Base-by-base conservation (phyloP, 1,140 invertebrate species). In the Diabrotica virgifera region DNA sequence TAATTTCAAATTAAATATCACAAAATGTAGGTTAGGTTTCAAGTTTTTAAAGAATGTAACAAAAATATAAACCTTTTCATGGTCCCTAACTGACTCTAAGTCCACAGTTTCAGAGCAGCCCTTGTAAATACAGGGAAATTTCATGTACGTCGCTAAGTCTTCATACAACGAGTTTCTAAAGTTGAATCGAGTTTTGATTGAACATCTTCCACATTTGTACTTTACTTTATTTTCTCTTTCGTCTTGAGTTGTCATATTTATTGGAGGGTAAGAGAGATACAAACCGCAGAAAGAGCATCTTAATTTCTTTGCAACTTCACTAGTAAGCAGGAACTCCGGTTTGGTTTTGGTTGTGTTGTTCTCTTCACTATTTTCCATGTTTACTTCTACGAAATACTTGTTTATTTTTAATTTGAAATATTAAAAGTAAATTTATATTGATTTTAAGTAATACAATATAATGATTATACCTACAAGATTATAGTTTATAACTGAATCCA, bases 71-170 rank as follows among this genome's bases (percentile, higher is more conserved):
- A 46, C 40, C 40, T 14, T 62, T 35, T 62, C 60, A 13, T 62
- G 60, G 9, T 62, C 60, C 24, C 36, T 36, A 6, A 62, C 60
- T 10, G 8, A 36, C 10, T n/a, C n/a, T 52, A 51, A 62, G n/a
- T 11, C 13, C 12, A 62, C 11, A 11, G 51, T 54, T n/a, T 38
- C 36, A 10, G 24, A 6, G 13, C 60, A 62, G 9, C 14, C 37
- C n/a, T 62, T 54, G 52, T 54, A 62, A 12, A 62, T 62, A 36
- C 60, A 62, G 8, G 60, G 60, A 37, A 62, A 62, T 62, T 40
- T 62, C 60, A 62, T 62, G 52, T 52, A 24, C 36, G 53, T 53
- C 9, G 60, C 60, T 36, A 62, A 40, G 12, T 62, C 52, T 14
- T 62, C 60, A 36, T 62, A 62, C 60, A 62, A 38, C n/a, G 13